Evolutionary conservation across 2,797 vertebrate species (phyloP).

Genomic region (Sebastes steindachneri): DNA sequence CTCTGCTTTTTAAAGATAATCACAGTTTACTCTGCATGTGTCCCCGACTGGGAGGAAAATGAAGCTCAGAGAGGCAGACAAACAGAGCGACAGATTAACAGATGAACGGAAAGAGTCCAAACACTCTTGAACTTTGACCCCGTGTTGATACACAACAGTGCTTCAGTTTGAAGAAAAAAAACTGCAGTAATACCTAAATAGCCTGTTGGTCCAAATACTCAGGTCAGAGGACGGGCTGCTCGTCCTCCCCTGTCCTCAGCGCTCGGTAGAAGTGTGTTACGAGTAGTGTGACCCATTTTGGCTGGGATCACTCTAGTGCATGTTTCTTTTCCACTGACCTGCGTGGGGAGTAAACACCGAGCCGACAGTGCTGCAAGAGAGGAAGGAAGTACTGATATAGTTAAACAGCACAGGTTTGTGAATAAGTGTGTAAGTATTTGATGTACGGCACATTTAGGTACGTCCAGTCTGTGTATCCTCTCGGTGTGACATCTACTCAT

Average conservation of each 20-base stretch:
- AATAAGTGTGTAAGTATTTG: neutral
- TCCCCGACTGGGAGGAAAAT: constrained; percentile 40
- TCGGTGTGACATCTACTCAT: constrained; percentile 17
- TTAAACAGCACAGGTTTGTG: neutral
- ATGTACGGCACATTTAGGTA: neutral
- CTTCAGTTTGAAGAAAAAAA: neutral
- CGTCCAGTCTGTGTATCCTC: neutral
- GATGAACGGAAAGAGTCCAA: constrained; percentile 23
- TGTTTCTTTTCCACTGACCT: constrained; percentile 46
- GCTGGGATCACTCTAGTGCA: constrained; percentile 34
- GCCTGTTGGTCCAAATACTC: constrained; percentile 26
- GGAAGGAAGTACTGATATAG: neutral
- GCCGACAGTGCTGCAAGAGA: neutral
- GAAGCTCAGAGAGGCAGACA: constrained; percentile 23
- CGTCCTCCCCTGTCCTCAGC: constrained; percentile 23
- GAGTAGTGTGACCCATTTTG: constrained; percentile 67
- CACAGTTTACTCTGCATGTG: constrained; percentile 21
- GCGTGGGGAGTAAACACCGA: constrained; percentile 33
- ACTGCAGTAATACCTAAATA: constrained; percentile 10
- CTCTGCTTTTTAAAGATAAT: constrained; percentile 56
- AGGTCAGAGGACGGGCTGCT: constrained; percentile 24
- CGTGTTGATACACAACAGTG: constrained; percentile 9
- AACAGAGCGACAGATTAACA: constrained; percentile 17
- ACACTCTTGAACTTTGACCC: constrained; percentile 36
- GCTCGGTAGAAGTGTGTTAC: constrained; percentile 37